phyloP scores from a whole-genome alignment of 2,888 invertebrate species.

The Trachelus troglodyta region DNA sequence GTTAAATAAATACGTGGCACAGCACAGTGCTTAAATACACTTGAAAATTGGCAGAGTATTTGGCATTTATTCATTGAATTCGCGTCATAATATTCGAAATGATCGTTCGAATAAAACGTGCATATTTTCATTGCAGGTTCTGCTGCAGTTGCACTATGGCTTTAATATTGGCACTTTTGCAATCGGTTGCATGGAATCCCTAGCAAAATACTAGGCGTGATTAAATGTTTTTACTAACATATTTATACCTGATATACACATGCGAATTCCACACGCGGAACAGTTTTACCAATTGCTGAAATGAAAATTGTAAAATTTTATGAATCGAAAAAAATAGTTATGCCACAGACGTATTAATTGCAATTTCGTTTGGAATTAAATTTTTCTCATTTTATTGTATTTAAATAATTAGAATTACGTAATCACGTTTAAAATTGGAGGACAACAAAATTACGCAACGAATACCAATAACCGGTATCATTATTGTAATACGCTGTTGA shows the following conservation, averaged over 20 bases:
- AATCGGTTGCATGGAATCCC: neutral
- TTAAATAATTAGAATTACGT: too few relatives aligned
- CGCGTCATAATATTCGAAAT: neutral
- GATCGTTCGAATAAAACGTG: neutral
- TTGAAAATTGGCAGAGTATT: neutral
- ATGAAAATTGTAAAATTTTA: too few relatives aligned
- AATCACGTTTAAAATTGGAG: too few relatives aligned
- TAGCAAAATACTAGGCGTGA: neutral
- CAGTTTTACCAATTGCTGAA: neutral
- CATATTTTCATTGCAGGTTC: too few relatives aligned
- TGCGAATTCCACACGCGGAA: neutral
- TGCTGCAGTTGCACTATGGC: too few relatives aligned
- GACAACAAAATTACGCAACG: too few relatives aligned
- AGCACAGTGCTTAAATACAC: neutral
- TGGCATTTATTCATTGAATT: neutral
- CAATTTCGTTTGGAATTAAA: too few relatives aligned
- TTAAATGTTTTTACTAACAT: neutral
- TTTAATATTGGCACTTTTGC: neutral
- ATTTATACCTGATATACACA: neutral
- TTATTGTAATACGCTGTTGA: too few relatives aligned
- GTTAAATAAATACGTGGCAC: neutral
- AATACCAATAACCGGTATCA: too few relatives aligned
- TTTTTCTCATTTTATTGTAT: too few relatives aligned
- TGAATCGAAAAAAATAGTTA: too few relatives aligned
- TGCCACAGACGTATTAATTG: too few relatives aligned